Percentiles rank a stretch among this genome's conserved stretches.
phyloP scores from a whole-genome alignment of 2,888 invertebrate species.

The Alviniconcha strummeri region DNA sequence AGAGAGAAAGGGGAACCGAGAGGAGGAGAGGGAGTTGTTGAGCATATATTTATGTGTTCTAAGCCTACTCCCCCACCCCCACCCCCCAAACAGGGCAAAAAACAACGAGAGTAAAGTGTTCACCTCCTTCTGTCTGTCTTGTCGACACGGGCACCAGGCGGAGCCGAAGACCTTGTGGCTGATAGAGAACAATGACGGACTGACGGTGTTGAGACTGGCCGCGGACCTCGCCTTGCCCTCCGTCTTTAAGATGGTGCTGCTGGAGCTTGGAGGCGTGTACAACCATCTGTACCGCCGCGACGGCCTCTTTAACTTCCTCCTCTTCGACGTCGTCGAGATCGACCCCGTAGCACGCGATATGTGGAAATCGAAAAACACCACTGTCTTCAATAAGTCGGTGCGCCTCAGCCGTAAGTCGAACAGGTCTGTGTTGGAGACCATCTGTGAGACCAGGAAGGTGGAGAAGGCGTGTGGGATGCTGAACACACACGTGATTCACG shows the following conservation, averaged over 20 bases:
- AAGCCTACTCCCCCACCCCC: too few relatives aligned
- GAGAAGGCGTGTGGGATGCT: constrained; percentile 51
- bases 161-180: constrained; percentile 48
- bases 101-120: too few relatives aligned
- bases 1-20: too few relatives aligned
- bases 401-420: background rate
- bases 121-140: too few relatives aligned
- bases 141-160: too few relatives aligned
- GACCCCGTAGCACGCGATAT: constrained; percentile 46
- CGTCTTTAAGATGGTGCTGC: constrained; percentile 50
- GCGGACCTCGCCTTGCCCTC: constrained; percentile 41
- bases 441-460: constrained; percentile 48
- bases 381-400: background rate
- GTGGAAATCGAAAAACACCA: background rate
- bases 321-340: constrained; percentile 57
- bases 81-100: too few relatives aligned
- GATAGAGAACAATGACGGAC: constrained; percentile 47
- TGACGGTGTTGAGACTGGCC: constrained; percentile 52
- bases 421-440: constrained; percentile 48
- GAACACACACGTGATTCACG: constrained; percentile 46
- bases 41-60: too few relatives aligned
- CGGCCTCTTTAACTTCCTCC: constrained; percentile 55
- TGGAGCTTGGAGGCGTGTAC: constrained; percentile 48
- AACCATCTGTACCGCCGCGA: constrained; percentile 53
- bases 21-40: too few relatives aligned